A percentile compares a stretch with the other conserved stretches of the same genome.
These are phyloP conservation scores for Leptarthrus brevirostris DNA, from an alignment of 2,888 invertebrate species.

Conservation along the genomic window DNA sequence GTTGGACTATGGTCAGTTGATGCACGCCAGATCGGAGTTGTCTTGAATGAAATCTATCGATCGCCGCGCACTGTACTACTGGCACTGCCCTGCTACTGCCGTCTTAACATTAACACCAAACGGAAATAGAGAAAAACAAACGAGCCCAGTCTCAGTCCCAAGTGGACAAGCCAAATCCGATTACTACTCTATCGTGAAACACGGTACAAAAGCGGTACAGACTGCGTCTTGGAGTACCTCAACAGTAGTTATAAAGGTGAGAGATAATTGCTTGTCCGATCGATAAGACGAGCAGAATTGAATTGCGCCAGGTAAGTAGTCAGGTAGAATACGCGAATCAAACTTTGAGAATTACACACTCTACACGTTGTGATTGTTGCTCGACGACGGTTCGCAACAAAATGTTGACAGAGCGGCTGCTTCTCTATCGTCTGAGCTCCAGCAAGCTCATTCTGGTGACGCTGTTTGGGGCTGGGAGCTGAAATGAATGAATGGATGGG, in stretches of 20 bases:
- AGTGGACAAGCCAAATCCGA: background rate
- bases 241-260: constrained; percentile 31
- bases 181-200: background rate
- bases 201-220: background rate
- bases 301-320: constrained; percentile 13
- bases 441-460: background rate
- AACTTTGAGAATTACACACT: background rate
- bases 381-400: constrained; percentile 11
- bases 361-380: background rate
- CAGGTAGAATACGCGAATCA: constrained; percentile 27
- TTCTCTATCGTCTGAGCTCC: background rate
- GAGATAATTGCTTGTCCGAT: constrained; percentile 33
- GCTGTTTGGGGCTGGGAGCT: background rate
- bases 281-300: constrained; percentile 26
- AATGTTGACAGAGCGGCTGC: constrained; percentile 10
- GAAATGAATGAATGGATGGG: constrained; percentile 6
- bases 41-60: constrained; percentile 4
- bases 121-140: background rate
- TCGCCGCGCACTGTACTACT: background rate
- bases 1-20: constrained; percentile 1
- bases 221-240: background rate
- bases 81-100: background rate
- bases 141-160: background rate
- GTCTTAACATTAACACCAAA: background rate
- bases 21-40: background rate